These are phyloP conservation scores for Falco columbarius DNA, from an alignment of 2,797 vertebrate genomes.

Conservation along the genomic window DNA sequence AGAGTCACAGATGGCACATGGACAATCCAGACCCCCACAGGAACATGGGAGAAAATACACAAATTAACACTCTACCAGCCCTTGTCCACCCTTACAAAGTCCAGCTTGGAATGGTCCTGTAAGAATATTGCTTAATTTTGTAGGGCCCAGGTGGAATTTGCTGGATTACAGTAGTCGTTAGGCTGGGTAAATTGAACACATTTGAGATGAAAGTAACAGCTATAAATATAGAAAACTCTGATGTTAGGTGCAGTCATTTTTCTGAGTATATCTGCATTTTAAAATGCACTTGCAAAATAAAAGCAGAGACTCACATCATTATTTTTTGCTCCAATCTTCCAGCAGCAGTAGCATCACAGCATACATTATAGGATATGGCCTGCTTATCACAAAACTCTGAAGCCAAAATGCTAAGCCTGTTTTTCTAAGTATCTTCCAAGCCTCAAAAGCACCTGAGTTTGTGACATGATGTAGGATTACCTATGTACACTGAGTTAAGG, in stretches of 20 bases:
- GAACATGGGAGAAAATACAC: background rate
- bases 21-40: background rate
- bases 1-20: background rate
- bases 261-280: background rate
- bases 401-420: background rate
- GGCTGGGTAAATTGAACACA: background rate
- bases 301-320: background rate
- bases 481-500: background rate
- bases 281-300: background rate
- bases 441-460: background rate
- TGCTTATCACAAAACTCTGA: constrained; percentile 15
- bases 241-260: background rate
- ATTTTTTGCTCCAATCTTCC: background rate
- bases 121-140: background rate
- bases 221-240: background rate
- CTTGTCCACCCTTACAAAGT: background rate
- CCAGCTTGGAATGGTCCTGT: background rate
- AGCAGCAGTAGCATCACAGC: background rate
- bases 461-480: background rate
- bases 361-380: background rate
- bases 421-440: constrained; percentile 16
- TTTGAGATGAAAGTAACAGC: background rate
- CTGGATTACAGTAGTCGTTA: background rate
- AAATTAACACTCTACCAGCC: background rate
- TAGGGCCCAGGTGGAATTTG: background rate